phyloP scores from a whole-genome alignment of 2,797 vertebrate genomes.

The Malacoctenus gilli region DNA sequence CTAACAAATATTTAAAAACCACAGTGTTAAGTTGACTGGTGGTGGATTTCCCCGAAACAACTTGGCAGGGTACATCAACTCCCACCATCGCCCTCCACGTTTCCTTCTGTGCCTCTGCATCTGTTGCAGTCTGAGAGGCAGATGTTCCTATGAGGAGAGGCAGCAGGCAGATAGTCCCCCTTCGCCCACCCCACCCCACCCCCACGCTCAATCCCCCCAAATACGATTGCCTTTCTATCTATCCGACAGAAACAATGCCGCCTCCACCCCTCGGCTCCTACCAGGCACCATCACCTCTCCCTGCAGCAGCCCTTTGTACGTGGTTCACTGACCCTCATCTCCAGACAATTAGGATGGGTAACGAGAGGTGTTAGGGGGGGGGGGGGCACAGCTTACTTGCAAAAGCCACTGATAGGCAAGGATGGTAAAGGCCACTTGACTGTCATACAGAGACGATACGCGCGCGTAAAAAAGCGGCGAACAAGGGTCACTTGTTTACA shows the following conservation, averaged over 20 bases:
- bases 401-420: conserved; percentile 19
- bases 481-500: conserved; percentile 29
- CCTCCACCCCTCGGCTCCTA: not conserved
- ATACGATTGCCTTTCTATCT: conserved; percentile 61
- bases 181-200: conserved; percentile 1
- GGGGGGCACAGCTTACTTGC: conserved; percentile 39
- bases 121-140: conserved; percentile 74
- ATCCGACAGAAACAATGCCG: conserved; percentile 45
- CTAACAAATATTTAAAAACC: conserved; percentile 31
- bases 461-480: conserved; percentile 15
- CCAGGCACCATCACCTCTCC: conserved; percentile 32
- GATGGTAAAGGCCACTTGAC: conserved; percentile 38
- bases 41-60: conserved; percentile 27
- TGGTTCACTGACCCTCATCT: conserved; percentile 64
- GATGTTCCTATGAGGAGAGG: conserved; percentile 74
- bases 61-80: conserved; percentile 42
- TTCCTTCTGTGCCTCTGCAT: conserved; percentile 68
- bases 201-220: too few species aligned
- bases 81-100: conserved; percentile 29
- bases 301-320: conserved; percentile 48
- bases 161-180: conserved; percentile 67
- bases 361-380: conserved; percentile 48
- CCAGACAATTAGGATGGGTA: conserved; percentile 63
- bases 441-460: conserved; percentile 31
- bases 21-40: not conserved